Evolutionary conservation across 2,113 vertebrate species (phyloP).

Genomic region (Lophochroa leadbeateri): DNA sequence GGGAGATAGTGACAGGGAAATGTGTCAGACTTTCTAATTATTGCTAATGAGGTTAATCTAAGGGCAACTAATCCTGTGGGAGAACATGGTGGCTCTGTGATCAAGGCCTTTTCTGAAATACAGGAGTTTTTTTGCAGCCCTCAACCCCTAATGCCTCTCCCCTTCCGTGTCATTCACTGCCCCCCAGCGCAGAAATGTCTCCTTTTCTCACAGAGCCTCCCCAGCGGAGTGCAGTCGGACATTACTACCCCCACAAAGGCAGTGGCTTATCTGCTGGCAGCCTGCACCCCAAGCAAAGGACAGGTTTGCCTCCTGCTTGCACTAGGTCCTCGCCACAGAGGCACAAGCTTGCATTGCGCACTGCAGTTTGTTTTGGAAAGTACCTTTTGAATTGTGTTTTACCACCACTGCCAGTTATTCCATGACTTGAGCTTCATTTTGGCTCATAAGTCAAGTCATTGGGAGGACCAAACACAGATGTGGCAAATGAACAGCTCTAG

Average conservation of each 20-base stretch:
- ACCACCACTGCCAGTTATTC: neutral
- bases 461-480: neutral
- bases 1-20: constrained; percentile 1
- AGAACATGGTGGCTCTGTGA: neutral
- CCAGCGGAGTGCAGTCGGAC: neutral
- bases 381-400: neutral
- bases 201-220: neutral
- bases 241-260: neutral
- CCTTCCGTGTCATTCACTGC: neutral
- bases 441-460: neutral
- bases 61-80: constrained; percentile 3
- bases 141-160: neutral
- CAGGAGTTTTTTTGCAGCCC: neutral
- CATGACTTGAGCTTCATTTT: neutral
- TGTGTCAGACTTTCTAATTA: constrained; percentile 43
- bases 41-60: constrained; percentile 42
- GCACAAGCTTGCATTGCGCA: fast-evolving
- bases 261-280: neutral
- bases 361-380: neutral
- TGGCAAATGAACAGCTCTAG: neutral
- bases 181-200: neutral
- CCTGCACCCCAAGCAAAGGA: neutral
- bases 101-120: neutral
- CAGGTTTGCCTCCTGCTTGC: neutral
- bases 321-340: neutral